Base-by-base conservation (phyloP, 2,888 invertebrate genomes). In the Sesamia inferens region DNA sequence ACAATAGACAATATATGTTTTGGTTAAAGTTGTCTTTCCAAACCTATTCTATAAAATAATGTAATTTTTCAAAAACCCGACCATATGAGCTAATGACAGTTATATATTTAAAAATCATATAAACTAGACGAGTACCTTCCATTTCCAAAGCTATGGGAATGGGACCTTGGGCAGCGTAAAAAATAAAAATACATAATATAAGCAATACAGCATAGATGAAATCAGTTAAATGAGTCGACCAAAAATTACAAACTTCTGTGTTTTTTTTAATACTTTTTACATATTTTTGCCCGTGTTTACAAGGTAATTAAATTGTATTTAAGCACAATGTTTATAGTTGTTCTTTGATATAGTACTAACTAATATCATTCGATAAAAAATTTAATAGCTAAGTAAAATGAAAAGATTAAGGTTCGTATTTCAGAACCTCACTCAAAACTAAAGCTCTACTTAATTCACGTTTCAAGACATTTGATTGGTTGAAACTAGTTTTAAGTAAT, bases 141-240 rank as follows among this genome's bases (percentile, higher is more conserved):
- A 94, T 93, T 96, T 96, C 96, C 96, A 95, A 95, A 96, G 91
- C 95, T 96, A 94, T 95, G 94, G 94, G 96, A 96, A 95, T 96
- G 96, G 92, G 96, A 96, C 96, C 96, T 95, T 87, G 93, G 93
- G 96, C 96, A 95, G 96, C 96, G 90, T 93, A 91, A 88, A 93
- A 94, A 94, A 92, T 93, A 93, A 93, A 93, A 89, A 92, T 92
- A 93, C 87, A 90, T 92, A 89, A 90, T 92, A 89, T 94, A 94
- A 94, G 94, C 94, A 83, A 90, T 90, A 89, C 86, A 91, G 92
- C 90, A 87, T 81, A 86, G 82, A 87, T 85, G 84, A 85, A 71
- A 83, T 76, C 71, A 68, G 71, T 63, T 58, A 64, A 59, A 71
- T 61, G 58, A 74, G 24, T 76, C 65, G 85, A 77, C 76, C 78